Conservation (phyloP, 2,797 vertebrate species). For the Manis pentadactyla region DNA sequence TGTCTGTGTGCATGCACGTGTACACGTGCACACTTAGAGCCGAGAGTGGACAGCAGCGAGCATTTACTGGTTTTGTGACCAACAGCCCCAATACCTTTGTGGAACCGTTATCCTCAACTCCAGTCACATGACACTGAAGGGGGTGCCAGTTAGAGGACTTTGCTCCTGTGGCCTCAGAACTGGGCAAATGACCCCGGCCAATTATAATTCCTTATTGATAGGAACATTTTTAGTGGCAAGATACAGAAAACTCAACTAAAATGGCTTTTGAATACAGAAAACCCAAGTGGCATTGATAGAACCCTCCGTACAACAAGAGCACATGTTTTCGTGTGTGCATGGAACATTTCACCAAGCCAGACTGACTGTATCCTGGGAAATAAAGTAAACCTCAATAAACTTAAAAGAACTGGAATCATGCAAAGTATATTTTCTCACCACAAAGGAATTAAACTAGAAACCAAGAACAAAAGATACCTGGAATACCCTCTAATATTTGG, state of each 20-base stretch:
- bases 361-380: background rate
- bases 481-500: background rate
- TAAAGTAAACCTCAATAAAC: background rate
- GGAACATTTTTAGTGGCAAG: background rate
- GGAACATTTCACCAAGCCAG: background rate
- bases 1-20: background rate
- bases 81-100: background rate
- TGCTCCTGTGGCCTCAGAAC: background rate
- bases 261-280: background rate
- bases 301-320: background rate
- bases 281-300: background rate
- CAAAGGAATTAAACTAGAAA: slow-evolving; percentile 25
- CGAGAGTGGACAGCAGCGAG: background rate
- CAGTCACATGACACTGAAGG: background rate
- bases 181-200: background rate
- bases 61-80: background rate
- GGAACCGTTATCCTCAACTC: background rate
- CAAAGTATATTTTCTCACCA: background rate
- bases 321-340: background rate
- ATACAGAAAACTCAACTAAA: background rate
- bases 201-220: background rate
- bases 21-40: background rate
- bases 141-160: background rate
- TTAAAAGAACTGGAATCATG: background rate
- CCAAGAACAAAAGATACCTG: background rate